A percentile compares a stretch with the other conserved stretches of the same genome.
These are phyloP conservation scores for Halocynthia aurantium DNA, from an alignment of 23 tunicate genomes.

Conservation along the genomic window DNA sequence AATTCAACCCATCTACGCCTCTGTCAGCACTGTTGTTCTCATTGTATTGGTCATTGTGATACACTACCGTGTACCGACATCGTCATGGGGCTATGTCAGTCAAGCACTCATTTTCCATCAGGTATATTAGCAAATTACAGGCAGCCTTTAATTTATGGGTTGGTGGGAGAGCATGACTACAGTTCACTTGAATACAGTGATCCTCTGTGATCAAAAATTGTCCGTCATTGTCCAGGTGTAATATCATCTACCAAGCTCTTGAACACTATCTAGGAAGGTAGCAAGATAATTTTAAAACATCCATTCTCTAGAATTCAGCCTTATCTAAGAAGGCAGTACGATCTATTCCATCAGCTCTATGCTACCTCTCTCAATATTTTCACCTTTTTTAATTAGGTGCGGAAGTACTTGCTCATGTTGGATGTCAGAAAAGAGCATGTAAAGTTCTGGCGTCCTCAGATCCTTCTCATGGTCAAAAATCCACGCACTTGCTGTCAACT, in stretches of 20 bases:
- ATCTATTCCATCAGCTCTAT: too few relatives aligned
- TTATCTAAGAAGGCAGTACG: too few relatives aligned
- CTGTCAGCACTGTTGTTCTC: slow-evolving; percentile 59
- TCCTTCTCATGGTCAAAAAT: slow-evolving; percentile 85
- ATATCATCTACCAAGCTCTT: too few relatives aligned
- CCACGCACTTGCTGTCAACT: slow-evolving; percentile 65
- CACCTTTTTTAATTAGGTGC: slow-evolving; percentile 40
- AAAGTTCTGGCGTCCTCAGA: slow-evolving; percentile 93
- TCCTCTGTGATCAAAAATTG: too few relatives aligned
- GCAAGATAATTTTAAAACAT: too few relatives aligned
- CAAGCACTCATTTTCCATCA: slow-evolving; percentile 99
- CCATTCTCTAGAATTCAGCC: too few relatives aligned
- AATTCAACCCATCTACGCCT: slow-evolving; percentile 72
- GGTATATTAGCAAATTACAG: slow-evolving; percentile 22
- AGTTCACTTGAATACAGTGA: too few relatives aligned
- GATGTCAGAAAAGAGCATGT: slow-evolving; percentile 83
- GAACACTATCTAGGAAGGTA: too few relatives aligned
- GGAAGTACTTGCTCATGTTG: slow-evolving; percentile 82
- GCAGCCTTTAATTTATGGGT: too few relatives aligned
- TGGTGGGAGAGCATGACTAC: too few relatives aligned
- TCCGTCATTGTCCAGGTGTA: too few relatives aligned
- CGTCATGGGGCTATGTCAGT: slow-evolving; percentile 97
- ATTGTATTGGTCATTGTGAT: slow-evolving; percentile 59
- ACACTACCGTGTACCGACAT: slow-evolving; percentile 83
- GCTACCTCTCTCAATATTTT: too few relatives aligned